phyloP scores from a whole-genome alignment of 2,888 invertebrate species.

The Deladenus siricidicola region DNA sequence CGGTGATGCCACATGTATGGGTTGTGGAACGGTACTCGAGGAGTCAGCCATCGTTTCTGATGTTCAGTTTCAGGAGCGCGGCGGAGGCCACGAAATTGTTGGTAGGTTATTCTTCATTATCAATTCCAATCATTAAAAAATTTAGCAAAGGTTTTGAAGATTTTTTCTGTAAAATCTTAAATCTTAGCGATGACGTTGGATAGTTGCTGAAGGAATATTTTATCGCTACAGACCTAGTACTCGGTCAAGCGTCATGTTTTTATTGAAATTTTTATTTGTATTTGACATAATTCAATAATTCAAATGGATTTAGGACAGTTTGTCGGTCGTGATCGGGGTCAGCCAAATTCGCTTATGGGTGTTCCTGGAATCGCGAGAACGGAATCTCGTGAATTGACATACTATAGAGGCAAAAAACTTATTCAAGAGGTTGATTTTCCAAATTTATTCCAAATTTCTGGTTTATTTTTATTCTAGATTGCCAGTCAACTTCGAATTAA shows the following conservation, averaged over 20 bases:
- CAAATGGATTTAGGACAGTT: slow-evolving; percentile 29
- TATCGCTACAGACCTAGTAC: too few species aligned
- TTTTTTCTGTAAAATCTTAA: too few species aligned
- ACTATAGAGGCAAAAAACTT: slow-evolving; percentile 65
- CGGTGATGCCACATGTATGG: slow-evolving; percentile 89
- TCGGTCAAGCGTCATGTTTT: too few species aligned
- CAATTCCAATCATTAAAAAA: neutral
- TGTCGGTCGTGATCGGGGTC: slow-evolving; percentile 30
- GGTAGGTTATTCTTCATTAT: too few species aligned
- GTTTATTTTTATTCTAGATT: slow-evolving; percentile 43
- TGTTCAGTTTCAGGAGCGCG: slow-evolving; percentile 79
- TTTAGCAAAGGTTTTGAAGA: too few species aligned
- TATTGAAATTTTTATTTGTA: slow-evolving; percentile 10
- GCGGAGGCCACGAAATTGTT: slow-evolving; percentile 64
- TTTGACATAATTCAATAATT: neutral
- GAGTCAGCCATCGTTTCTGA: slow-evolving; percentile 93
- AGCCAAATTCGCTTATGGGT: slow-evolving; percentile 25
- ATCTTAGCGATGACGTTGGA: too few species aligned
- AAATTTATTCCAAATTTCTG: too few species aligned
- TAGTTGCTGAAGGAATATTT: too few species aligned
- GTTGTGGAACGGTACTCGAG: slow-evolving; percentile 89
- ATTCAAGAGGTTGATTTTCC: slow-evolving; percentile 49
- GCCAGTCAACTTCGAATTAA: slow-evolving; percentile 79
- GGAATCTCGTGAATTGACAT: slow-evolving; percentile 84
- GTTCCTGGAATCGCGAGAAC: slow-evolving; percentile 31